Conservation (phyloP, 2,888 invertebrate species). For the Epistrophe eligans region DNA sequence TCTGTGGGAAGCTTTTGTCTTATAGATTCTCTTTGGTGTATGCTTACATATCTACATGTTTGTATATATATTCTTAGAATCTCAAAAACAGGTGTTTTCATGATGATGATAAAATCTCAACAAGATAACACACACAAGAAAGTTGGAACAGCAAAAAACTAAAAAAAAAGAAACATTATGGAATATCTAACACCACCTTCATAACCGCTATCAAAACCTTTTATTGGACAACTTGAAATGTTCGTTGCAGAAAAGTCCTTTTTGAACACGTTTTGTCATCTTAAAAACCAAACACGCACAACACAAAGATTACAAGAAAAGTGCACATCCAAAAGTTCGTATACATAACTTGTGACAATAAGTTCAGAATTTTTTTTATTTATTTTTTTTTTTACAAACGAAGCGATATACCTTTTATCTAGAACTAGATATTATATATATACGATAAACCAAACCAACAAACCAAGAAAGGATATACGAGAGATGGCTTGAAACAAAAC, state of each 20-base stretch:
- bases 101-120: conserved; percentile 63
- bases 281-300: conserved; percentile 9
- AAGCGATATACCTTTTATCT: conserved; percentile 40
- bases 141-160: background rate
- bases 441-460: conserved; percentile 42
- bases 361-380: conserved; percentile 31
- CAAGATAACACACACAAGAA: conserved; percentile 39
- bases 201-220: conserved; percentile 25
- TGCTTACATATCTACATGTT: background rate
- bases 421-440: conserved; percentile 22
- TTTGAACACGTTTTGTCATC: conserved; percentile 61
- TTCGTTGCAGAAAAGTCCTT: conserved; percentile 64
- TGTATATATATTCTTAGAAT: background rate
- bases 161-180: conserved; percentile 6
- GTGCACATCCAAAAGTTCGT: conserved; percentile 58
- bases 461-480: conserved; percentile 28
- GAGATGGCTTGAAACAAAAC: conserved; percentile 31
- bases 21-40: conserved; percentile 41
- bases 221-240: conserved; percentile 71
- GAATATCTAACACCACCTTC: background rate
- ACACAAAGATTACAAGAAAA: conserved; percentile 57
- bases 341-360: conserved; percentile 41
- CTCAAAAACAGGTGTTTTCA: conserved; percentile 74
- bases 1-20: conserved; percentile 55
- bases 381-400: conserved; percentile 5